These are phyloP conservation scores for Platorchestia sp. DNA, from an alignment of 1,140 invertebrate species.

Conservation along the genomic window DNA sequence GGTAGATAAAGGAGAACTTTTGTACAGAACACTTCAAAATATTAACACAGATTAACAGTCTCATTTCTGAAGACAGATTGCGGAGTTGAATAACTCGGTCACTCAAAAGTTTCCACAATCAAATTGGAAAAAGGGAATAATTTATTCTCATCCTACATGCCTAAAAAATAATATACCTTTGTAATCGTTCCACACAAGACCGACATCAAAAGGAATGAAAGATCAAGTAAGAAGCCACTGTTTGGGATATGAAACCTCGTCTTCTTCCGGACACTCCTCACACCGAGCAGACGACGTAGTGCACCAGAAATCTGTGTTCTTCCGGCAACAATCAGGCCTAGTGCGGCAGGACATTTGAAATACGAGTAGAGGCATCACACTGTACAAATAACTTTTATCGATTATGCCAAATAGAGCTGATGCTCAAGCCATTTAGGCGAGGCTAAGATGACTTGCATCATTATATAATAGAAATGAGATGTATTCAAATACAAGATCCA, in stretches of 20 bases:
- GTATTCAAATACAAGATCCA: too few species aligned
- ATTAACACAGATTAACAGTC: not conserved
- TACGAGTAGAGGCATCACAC: not conserved
- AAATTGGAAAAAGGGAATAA: not conserved
- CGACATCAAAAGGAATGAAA: not conserved
- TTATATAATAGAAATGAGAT: not conserved
- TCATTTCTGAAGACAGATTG: not conserved
- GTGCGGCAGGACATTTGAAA: not conserved
- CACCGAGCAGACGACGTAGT: not conserved
- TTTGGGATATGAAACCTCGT: not conserved
- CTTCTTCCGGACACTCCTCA: not conserved
- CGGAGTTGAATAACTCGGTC: not conserved
- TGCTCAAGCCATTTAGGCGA: not conserved
- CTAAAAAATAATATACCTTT: too few species aligned
- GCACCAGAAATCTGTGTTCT: not conserved
- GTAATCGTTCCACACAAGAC: too few species aligned
- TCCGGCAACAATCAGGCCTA: not conserved
- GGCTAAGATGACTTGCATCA: not conserved
- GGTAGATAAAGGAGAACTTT: not conserved
- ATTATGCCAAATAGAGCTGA: not conserved
- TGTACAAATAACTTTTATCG: too few species aligned
- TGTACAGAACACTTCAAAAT: not conserved
- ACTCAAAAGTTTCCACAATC: not conserved
- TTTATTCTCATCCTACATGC: not conserved
- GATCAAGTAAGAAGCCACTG: not conserved